Evolutionary conservation across 2,113 vertebrate species (phyloP), one percentile per base, ranked within the genome.

Genomic region (Oncorhynchus masou): DNA sequence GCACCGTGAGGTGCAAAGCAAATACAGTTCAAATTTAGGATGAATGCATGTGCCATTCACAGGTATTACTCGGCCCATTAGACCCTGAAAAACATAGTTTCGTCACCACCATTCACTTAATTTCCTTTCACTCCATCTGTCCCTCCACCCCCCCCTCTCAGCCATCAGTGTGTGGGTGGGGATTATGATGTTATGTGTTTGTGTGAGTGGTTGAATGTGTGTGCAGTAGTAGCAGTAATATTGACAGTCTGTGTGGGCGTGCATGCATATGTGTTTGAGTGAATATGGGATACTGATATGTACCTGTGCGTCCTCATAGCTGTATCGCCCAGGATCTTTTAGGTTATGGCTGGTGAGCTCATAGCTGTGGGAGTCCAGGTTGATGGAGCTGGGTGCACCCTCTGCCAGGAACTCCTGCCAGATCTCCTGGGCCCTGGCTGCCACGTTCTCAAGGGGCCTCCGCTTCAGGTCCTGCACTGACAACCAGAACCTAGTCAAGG

Each of bases 341-440:
- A 99, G 93, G 78, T 99, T 99, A 89, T 98, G 96, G 88, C 96
- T 98, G 87, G 97, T 98, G 85, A 93, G 95, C 88, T 99, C 97
- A 64, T 97, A 98, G 91, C 96, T 98, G 89, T 97, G 96, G 83
- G 97, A 98, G 89, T 99, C 97, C 92, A 99, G 89, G 88, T 99
- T 99, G 93, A 99, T 98, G 79, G 97, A 94, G 84, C 97, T 98
- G 68, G 95, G 95, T 22, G 97, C 96, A 22, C 97, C 97, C 15
- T 97, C 96, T 27, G 97, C 96, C 78, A 99, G 90, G 84, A 99
- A 99, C 91, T 99, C 97, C 84, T 96, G 95, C 97, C 97, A 99
- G 90, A 98, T 99, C 90, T 99, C 96, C 83, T 96, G 95, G 13
- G 96, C 95, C 78, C 97, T 91, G 72, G 86, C 88, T 59, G 95